Percentiles rank a stretch among this genome's conserved stretches.
Evolutionary conservation across 2,888 invertebrate genomes (phyloP).

Genomic region (Halictus quadricinctus): DNA sequence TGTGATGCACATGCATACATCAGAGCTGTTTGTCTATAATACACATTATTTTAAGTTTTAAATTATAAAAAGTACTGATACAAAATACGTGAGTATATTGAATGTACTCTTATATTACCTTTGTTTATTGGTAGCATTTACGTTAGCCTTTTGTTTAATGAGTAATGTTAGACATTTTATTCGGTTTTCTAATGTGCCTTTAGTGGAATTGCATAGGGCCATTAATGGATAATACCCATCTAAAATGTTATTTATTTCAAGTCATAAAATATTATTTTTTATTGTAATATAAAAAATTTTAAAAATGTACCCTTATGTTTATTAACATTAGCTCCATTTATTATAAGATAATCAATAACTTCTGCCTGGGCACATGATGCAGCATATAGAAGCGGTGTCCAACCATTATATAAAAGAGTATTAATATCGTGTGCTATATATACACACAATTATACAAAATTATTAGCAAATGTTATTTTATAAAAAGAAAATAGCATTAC

Average conservation of each 20-base stretch:
- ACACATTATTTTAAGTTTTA: conserved; percentile 24
- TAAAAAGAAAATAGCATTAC: not conserved
- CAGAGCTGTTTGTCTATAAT: conserved; percentile 85
- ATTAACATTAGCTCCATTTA: conserved; percentile 85
- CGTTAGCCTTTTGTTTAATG: conserved; percentile 83
- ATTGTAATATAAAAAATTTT: not conserved
- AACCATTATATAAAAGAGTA: conserved; percentile 83
- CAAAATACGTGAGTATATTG: conserved; percentile 12
- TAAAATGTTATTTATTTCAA: conserved; percentile 74
- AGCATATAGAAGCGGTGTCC: conserved; percentile 86
- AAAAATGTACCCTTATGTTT: conserved; percentile 72
- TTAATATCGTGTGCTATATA: conserved; percentile 78
- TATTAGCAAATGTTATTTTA: not conserved
- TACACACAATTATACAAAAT: conserved; percentile 37
- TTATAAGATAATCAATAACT: conserved; percentile 84
- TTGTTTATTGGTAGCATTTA: conserved; percentile 84
- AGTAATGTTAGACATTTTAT: conserved; percentile 83
- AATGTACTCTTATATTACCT: conserved; percentile 68
- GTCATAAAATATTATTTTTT: conserved; percentile 6
- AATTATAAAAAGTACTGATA: conserved; percentile 17
- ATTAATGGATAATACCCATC: conserved; percentile 87
- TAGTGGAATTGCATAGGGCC: conserved; percentile 85
- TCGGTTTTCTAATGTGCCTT: conserved; percentile 80
- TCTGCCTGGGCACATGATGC: conserved; percentile 84
- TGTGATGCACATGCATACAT: conserved; percentile 86